Base-by-base conservation (phyloP, 2,888 invertebrate species). In the Tinea trinotella region DNA sequence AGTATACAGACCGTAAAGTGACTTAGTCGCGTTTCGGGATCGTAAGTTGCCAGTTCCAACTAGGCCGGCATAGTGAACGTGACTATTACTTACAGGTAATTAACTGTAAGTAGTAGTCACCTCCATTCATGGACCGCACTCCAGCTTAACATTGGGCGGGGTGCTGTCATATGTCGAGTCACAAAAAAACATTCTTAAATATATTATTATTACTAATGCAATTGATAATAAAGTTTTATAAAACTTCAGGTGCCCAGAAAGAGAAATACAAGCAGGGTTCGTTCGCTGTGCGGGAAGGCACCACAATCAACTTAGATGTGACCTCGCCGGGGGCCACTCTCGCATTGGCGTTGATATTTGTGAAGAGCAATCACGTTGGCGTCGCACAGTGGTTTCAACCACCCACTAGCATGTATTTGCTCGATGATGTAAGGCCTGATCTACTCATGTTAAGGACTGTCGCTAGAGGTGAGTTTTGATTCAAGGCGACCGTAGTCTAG, bases 271-370 rank as follows among this genome's bases (percentile, higher is more conserved):
- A 93, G 71, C 91, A 94, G 3, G 92, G 95, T 0, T 92, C 92
- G 54, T 92, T 95, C 72, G 95, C 96, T 78, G 93, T 96, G 59
- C 90, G 95, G 54, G 97, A 98, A 76, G 96, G 97, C 0, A 93
- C 94, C 57, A 90, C 91, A 0, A 94, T 97, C 49, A 99, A 99
- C 81, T 91, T 97, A 56, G 97, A 99, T 81, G 96, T 99, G 52
- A 98, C 98, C 1, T 93, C 97, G 0, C 97, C 98, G 0, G 98
- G 98, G 0, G 98, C 99, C 0, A 97, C 97, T 0, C 84, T 98
- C 24, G 98, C 99, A 0, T 85, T 99, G 2, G 98, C 98, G 0
- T 89, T 99, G 63, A 93, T 98, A 89, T 98, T 40, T 84, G 90
- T 97, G 70, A 91, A 93, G 58, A 93, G 94, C 1, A 90, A 91